These are phyloP conservation scores for Eufriesea mexicana DNA, from an alignment of 1,140 invertebrate species.

Conservation along the genomic window DNA sequence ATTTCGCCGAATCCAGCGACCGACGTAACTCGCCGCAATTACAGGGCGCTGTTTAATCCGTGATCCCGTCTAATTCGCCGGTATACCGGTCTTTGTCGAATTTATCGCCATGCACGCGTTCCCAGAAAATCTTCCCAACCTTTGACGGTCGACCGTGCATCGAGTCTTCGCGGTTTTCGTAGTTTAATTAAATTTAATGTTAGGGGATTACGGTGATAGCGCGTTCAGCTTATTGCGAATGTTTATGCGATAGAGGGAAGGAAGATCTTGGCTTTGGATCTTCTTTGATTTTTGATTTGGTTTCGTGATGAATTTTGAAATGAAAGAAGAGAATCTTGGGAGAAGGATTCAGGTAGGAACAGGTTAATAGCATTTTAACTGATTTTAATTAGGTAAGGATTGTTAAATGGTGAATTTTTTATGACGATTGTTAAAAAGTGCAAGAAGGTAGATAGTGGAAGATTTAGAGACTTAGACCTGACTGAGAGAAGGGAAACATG, in stretches of 20 bases:
- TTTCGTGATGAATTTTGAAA: no score
- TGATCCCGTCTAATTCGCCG: conserved; percentile 25
- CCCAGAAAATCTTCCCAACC: not conserved
- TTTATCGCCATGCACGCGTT: conserved; percentile 10
- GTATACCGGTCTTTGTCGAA: not conserved
- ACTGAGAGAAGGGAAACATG: no score
- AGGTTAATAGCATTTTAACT: no score
- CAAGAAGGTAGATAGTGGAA: no score
- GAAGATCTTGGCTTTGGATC: not conserved
- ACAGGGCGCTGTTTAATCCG: conserved; percentile 31
- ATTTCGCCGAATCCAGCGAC: conserved; percentile 5
- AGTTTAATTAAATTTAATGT: not conserved
- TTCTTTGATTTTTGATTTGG: no score
- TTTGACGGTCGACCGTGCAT: not conserved
- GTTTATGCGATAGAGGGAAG: not conserved
- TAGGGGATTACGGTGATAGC: not conserved
- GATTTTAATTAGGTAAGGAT: no score
- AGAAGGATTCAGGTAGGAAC: no score
- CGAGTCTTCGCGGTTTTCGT: not conserved
- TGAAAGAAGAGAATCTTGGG: no score
- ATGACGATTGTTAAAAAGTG: no score
- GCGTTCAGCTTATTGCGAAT: conserved; percentile 12
- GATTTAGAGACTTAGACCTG: no score
- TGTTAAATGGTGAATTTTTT: no score
- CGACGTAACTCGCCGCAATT: conserved; percentile 22